These are phyloP conservation scores for Conops quadrifasciatus DNA, from an alignment of 2,888 invertebrate species.

Conservation along the genomic window DNA sequence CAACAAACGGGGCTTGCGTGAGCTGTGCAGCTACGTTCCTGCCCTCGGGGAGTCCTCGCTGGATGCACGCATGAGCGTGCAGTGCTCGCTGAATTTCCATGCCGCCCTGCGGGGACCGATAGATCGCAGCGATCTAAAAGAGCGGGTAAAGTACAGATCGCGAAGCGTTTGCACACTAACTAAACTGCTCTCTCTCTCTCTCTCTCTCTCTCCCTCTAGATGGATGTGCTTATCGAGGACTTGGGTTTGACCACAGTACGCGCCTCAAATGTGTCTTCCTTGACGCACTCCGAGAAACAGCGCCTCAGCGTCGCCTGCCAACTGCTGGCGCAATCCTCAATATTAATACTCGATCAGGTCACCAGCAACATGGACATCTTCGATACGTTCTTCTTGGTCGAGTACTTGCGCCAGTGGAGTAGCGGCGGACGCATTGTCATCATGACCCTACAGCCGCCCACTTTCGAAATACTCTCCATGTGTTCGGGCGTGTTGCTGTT, in stretches of 20 bases:
- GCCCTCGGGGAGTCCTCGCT: conserved; percentile 61
- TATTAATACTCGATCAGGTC: conserved; percentile 88
- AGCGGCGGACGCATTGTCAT: conserved; percentile 82
- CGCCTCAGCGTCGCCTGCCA: conserved; percentile 91
- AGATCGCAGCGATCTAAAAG: conserved; percentile 72
- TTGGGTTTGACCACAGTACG: conserved; percentile 89
- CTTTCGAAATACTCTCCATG: conserved; percentile 96
- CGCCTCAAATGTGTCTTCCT: conserved; percentile 82
- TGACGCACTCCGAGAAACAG: conserved; percentile 88
- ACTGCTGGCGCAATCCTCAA: conserved; percentile 83
- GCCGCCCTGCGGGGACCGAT: conserved; percentile 71
- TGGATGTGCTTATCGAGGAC: conserved; percentile 89
- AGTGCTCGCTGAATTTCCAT: conserved; percentile 87
- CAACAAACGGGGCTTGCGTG: conserved; percentile 74
- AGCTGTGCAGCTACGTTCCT: conserved; percentile 71
- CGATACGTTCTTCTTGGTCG: conserved; percentile 93
- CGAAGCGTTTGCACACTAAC: neutral
- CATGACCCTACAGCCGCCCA: conserved; percentile 91
- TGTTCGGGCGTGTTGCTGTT: conserved; percentile 75
- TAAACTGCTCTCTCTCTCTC: neutral
- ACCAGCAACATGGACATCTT: conserved; percentile 79
- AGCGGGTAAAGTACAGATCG: conserved; percentile 68
- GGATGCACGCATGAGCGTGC: conserved; percentile 83
- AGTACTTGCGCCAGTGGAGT: conserved; percentile 89
- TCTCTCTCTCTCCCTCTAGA: conserved; percentile 66